Evolutionary conservation across 2,888 invertebrate genomes (phyloP).

Genomic region (Cheilosia scutellata): DNA sequence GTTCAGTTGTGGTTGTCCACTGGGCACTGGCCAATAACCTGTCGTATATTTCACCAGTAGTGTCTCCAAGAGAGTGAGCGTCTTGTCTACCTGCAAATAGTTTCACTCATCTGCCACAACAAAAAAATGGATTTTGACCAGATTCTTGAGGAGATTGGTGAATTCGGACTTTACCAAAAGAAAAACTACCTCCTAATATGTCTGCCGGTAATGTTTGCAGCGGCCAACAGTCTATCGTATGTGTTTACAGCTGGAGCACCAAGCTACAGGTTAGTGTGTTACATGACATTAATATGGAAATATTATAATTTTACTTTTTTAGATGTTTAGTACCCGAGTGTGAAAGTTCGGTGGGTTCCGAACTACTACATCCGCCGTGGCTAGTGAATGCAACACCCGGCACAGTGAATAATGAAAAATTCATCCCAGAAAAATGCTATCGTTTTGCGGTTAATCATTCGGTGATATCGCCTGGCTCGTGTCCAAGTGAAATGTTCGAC

Average conservation of each 20-base stretch:
- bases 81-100: background rate
- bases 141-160: conserved; percentile 86
- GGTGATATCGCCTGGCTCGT: conserved; percentile 71
- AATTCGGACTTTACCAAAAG: conserved; percentile 86
- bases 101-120: background rate
- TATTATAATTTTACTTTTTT: conserved; percentile 39
- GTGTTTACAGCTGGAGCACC: conserved; percentile 87
- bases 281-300: background rate
- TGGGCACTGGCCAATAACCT: background rate
- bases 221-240: conserved; percentile 87
- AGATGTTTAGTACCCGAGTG: conserved; percentile 86
- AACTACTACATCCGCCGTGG: conserved; percentile 82
- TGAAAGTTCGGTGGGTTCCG: conserved; percentile 82
- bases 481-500: conserved; percentile 83
- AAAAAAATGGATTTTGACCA: conserved; percentile 87
- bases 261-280: conserved; percentile 85
- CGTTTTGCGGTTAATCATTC: conserved; percentile 78
- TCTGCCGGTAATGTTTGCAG: conserved; percentile 86
- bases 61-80: conserved; percentile 1
- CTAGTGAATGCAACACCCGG: conserved; percentile 85
- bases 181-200: conserved; percentile 86
- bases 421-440: conserved; percentile 81
- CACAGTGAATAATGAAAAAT: conserved; percentile 79
- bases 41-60: background rate
- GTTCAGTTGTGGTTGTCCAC: background rate